These are phyloP conservation scores for Palythoa caribaeorum DNA, from an alignment of 92 coral and sea anemone genomes.

Conservation along the genomic window DNA sequence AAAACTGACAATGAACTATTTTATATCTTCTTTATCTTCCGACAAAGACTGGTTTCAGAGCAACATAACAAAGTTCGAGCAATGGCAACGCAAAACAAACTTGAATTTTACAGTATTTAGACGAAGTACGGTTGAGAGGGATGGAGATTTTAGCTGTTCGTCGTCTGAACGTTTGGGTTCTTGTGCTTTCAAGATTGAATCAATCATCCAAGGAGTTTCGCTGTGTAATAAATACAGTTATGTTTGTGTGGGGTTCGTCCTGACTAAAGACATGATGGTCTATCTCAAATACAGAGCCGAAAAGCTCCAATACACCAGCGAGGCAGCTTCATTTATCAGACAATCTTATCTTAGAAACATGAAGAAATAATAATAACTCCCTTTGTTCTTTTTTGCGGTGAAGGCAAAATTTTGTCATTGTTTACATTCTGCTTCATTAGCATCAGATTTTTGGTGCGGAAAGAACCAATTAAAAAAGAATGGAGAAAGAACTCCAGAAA, in stretches of 20 bases:
- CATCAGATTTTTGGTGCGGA: too few relatives aligned
- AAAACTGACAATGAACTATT: not conserved
- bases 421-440: too few relatives aligned
- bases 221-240: conserved; percentile 56
- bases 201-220: conserved; percentile 56
- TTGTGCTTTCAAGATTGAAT: conserved; percentile 69
- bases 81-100: conserved; percentile 21
- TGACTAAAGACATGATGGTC: conserved; percentile 58
- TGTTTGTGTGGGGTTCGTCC: conserved; percentile 66
- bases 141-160: conserved; percentile 71
- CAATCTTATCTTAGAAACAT: conserved; percentile 26
- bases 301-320: conserved; percentile 14
- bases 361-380: not conserved
- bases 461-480: too few relatives aligned
- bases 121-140: not conserved
- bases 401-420: too few relatives aligned
- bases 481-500: too few relatives aligned
- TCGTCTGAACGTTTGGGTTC: conserved; percentile 49
- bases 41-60: conserved; percentile 49
- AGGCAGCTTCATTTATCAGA: conserved; percentile 58
- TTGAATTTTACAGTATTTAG: conserved; percentile 47
- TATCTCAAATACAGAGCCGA: conserved; percentile 49
- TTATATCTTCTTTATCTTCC: too few relatives aligned
- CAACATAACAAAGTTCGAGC: conserved; percentile 47
- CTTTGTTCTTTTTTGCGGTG: not conserved